Conservation (phyloP, 1,140 invertebrate species). For the Cyrtorhinus lividipennis region DNA sequence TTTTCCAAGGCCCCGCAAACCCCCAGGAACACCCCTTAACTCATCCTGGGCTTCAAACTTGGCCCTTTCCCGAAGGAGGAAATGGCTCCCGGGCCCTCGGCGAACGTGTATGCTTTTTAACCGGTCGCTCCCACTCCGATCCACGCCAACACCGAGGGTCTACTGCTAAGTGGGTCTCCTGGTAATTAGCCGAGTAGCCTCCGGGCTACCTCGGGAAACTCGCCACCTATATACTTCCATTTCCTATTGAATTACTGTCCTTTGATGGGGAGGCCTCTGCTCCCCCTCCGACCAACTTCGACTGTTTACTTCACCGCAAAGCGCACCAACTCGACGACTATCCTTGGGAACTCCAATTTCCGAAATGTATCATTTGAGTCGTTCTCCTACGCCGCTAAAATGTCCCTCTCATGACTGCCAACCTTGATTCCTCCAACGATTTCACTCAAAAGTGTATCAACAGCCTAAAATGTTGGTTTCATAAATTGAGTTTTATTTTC, state of each 20-base stretch:
- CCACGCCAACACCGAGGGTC: no score
- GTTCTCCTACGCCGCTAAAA: no score
- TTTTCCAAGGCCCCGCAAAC: background rate
- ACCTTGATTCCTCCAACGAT: no score
- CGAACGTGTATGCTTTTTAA: conserved; percentile 15
- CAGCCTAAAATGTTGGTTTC: no score
- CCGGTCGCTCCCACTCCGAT: background rate
- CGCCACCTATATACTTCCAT: background rate
- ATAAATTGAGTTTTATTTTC: no score
- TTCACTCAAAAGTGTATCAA: no score
- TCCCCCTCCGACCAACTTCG: no score
- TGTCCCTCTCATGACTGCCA: no score
- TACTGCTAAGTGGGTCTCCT: conserved; percentile 11
- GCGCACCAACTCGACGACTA: no score
- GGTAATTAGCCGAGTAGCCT: conserved; percentile 11
- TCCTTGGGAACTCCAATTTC: no score
- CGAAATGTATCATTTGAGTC: no score
- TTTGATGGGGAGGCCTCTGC: background rate
- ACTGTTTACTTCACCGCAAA: no score
- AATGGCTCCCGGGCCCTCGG: background rate
- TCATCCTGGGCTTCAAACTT: background rate
- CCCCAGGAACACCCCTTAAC: background rate
- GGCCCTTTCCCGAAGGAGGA: background rate
- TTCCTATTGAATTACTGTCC: background rate
- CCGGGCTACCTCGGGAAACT: conserved; percentile 4